Evolutionary conservation across 37 sponge, comb jelly and placozoan species (phyloP).

Genomic region (Tethya wilhelma): DNA sequence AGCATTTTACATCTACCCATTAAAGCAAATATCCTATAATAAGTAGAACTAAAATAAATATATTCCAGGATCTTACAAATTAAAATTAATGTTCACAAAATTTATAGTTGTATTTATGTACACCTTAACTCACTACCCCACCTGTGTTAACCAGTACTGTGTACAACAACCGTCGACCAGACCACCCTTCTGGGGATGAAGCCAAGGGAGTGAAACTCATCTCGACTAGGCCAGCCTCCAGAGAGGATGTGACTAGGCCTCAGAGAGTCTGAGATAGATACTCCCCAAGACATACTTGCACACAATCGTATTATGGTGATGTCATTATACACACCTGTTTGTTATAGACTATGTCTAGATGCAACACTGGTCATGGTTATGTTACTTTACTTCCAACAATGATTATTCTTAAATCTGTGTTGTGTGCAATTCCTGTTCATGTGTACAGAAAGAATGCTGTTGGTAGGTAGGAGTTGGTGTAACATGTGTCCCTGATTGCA

Average conservation of each 20-base stretch:
- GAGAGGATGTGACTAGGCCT: constrained; percentile 47
- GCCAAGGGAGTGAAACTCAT: constrained; percentile 34
- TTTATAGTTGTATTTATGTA: neutral
- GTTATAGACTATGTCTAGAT: no score
- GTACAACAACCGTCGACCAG: constrained; percentile 24
- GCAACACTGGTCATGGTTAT: no score
- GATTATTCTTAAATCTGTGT: no score
- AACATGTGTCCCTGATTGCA: no score
- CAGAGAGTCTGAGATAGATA: neutral
- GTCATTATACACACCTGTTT: no score
- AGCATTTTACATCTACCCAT: constrained; percentile 78
- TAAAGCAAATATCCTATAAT: constrained; percentile 80
- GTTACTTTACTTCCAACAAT: no score
- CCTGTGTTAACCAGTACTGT: constrained; percentile 40
- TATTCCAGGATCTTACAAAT: neutral
- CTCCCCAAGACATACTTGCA: neutral
- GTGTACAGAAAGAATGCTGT: no score
- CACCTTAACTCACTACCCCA: neutral
- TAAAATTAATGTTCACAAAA: neutral
- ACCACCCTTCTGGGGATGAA: constrained; percentile 18
- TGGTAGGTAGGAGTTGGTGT: no score
- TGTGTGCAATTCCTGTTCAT: no score
- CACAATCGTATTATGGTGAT: neutral
- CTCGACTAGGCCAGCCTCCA: constrained; percentile 12
- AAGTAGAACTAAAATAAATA: neutral